Conservation (phyloP, 2,888 invertebrate genomes). For the Molanna angustata region DNA sequence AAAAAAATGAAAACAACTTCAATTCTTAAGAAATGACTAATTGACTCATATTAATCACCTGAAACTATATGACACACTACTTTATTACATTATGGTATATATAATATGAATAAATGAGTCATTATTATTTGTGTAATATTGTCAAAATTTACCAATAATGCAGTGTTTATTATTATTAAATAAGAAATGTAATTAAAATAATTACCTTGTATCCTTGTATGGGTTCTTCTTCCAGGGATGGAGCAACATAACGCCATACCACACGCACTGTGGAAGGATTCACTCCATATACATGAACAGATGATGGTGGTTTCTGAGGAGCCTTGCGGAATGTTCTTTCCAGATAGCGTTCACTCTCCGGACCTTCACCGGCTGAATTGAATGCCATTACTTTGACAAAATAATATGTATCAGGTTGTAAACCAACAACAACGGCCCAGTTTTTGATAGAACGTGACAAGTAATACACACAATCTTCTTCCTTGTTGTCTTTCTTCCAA, state of each 20-base stretch:
- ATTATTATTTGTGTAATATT: background rate
- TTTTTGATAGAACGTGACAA: slow-evolving; percentile 79
- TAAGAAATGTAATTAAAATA: background rate
- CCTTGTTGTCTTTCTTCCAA: slow-evolving; percentile 74
- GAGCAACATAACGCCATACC: slow-evolving; percentile 91
- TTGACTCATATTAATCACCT: too few relatives aligned
- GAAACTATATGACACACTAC: too few relatives aligned
- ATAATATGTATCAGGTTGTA: slow-evolving; percentile 91
- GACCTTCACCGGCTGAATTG: slow-evolving; percentile 94
- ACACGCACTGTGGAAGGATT: slow-evolving; percentile 86
- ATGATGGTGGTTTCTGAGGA: slow-evolving; percentile 92
- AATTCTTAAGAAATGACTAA: too few relatives aligned
- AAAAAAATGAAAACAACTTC: too few relatives aligned
- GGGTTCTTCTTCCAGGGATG: slow-evolving; percentile 88
- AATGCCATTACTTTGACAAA: slow-evolving; percentile 94
- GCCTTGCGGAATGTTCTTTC: slow-evolving; percentile 89
- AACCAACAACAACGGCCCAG: slow-evolving; percentile 88
- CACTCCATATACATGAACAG: slow-evolving; percentile 79
- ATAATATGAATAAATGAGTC: background rate
- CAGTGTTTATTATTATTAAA: background rate
- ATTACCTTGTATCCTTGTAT: slow-evolving; percentile 86
- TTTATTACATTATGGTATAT: background rate
- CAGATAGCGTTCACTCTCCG: slow-evolving; percentile 86
- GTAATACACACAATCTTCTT: slow-evolving; percentile 79
- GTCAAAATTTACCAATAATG: background rate